Conservation (phyloP, 2,797 vertebrate genomes). For the Oryzias dopingdopingensis region DNA sequence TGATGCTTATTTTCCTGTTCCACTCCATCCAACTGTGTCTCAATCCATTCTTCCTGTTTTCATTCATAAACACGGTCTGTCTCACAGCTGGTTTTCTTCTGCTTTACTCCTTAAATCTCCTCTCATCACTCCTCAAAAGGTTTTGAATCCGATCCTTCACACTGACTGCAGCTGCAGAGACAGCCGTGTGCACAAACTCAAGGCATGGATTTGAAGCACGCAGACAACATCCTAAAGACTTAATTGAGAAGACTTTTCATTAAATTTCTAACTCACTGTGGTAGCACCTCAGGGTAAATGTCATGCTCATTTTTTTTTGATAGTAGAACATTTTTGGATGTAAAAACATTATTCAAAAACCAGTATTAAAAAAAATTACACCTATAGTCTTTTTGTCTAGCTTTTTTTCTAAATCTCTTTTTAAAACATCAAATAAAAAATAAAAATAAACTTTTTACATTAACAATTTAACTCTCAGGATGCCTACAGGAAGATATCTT, state of each 20-base stretch:
- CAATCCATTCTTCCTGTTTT: conserved; percentile 70
- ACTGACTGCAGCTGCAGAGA: conserved; percentile 12
- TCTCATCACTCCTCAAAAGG: conserved; percentile 13
- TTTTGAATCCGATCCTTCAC: conserved; percentile 29
- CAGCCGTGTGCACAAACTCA: conserved; percentile 1
- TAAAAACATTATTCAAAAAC: too few species aligned
- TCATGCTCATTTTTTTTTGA: not conserved
- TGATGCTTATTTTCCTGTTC: conserved; percentile 62
- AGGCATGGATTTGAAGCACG: not conserved
- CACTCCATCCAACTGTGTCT: conserved; percentile 43
- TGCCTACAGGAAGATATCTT: too few species aligned
- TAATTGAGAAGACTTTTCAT: not conserved
- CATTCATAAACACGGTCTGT: conserved; percentile 57
- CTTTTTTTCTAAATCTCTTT: too few species aligned
- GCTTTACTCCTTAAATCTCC: conserved; percentile 19
- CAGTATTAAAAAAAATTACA: too few species aligned
- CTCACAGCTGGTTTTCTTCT: conserved; percentile 60
- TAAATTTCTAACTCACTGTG: not conserved
- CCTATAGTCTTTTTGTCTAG: too few species aligned
- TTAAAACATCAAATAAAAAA: too few species aligned
- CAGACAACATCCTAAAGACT: too few species aligned
- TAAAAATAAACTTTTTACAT: too few species aligned
- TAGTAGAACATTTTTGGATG: not conserved
- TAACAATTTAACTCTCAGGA: too few species aligned
- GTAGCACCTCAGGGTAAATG: not conserved